Percentiles rank a stretch among this genome's conserved stretches.
Evolutionary conservation across 2,797 vertebrate species (phyloP).

Genomic region (Coregonus suidteri): DNA sequence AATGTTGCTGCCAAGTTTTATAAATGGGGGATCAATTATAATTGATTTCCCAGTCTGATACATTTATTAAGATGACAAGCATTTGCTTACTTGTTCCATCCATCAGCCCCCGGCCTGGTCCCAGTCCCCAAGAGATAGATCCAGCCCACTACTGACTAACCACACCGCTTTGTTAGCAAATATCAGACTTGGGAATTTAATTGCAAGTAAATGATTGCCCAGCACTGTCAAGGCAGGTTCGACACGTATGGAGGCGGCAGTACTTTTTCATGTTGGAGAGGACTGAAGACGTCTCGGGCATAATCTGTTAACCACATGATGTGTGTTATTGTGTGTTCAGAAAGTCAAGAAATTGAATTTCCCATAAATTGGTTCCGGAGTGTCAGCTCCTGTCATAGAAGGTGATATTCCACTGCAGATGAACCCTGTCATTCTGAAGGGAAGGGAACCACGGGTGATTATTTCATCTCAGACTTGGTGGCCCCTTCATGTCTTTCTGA

Average conservation of each 20-base stretch:
- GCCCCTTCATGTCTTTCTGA: conserved; percentile 1
- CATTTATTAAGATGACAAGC: conserved; percentile 83
- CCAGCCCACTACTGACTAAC: conserved; percentile 33
- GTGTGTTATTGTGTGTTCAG: conserved; percentile 50
- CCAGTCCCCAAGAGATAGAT: conserved; percentile 30
- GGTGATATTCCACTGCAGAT: conserved; percentile 46
- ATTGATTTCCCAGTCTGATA: conserved; percentile 76
- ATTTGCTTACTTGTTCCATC: conserved; percentile 69
- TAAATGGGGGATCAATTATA: conserved; percentile 80
- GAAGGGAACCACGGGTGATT: conserved; percentile 50
- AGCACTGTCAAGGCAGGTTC: no score
- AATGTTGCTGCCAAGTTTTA: conserved; percentile 80
- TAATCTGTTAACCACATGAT: conserved; percentile 63
- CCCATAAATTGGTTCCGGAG: conserved; percentile 67
- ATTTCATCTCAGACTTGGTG: conserved; percentile 38
- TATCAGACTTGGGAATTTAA: conserved; percentile 42
- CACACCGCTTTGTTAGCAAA: conserved; percentile 54
- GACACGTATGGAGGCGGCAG: no score
- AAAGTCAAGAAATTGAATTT: conserved; percentile 52
- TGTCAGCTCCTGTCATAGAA: conserved; percentile 53
- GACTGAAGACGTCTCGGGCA: conserved; percentile 7
- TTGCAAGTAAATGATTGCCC: conserved; percentile 61
- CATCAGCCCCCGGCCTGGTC: conserved; percentile 45
- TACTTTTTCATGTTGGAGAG: conserved; percentile 49
- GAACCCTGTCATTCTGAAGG: conserved; percentile 62